phyloP scores from a whole-genome alignment of 2,113 vertebrate genomes.

The Poecile atricapillus region DNA sequence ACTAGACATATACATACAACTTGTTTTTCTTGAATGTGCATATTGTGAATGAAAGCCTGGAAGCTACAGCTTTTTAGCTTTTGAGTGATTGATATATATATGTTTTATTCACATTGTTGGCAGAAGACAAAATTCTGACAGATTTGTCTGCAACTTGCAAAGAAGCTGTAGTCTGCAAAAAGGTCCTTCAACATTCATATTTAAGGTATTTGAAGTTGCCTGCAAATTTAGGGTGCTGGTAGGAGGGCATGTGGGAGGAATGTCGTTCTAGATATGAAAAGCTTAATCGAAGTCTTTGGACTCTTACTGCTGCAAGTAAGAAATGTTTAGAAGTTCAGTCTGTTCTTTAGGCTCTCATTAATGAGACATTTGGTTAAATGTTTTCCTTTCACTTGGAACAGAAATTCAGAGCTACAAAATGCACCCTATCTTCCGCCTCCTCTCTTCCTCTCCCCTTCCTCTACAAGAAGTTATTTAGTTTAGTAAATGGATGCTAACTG shows the following conservation, averaged over 20 bases:
- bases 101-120: neutral
- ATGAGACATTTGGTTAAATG: neutral
- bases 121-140: conserved; percentile 30
- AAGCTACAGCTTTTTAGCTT: neutral
- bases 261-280: conserved; percentile 11
- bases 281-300: neutral
- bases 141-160: neutral
- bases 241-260: conserved; percentile 9
- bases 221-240: conserved; percentile 28
- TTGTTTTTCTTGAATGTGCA: neutral
- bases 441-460: too few species aligned
- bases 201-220: conserved; percentile 4
- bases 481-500: neutral
- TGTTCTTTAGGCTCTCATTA: conserved; percentile 15
- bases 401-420: neutral
- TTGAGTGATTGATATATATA: neutral
- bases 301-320: neutral
- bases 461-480: neutral
- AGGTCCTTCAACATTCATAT: neutral
- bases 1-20: neutral
- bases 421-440: neutral
- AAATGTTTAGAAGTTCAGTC: neutral
- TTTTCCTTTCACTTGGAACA: neutral
- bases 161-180: conserved; percentile 16
- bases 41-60: conserved; percentile 18